These are phyloP conservation scores for Aporophyla lueneburgensis DNA, from an alignment of 2,888 invertebrate genomes.

Conservation along the genomic window DNA sequence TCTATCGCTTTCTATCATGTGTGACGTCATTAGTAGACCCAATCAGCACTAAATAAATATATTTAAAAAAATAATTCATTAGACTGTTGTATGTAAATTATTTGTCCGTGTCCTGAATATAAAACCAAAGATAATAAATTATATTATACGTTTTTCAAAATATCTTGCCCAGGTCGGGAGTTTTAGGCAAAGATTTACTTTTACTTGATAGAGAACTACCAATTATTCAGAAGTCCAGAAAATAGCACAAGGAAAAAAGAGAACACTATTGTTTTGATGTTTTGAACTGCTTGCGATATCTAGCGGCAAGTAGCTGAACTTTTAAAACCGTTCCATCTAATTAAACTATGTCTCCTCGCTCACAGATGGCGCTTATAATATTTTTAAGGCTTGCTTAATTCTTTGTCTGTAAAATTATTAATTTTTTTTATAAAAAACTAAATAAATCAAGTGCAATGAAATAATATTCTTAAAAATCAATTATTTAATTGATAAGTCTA, in stretches of 20 bases:
- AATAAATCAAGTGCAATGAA: too few species aligned
- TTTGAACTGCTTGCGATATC: conserved; percentile 32
- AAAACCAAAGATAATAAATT: too few species aligned
- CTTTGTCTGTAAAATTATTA: too few species aligned
- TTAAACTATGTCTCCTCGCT: neutral
- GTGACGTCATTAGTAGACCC: too few species aligned
- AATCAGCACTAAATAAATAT: too few species aligned
- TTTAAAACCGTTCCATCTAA: too few species aligned
- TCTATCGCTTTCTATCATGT: too few species aligned
- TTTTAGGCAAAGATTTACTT: neutral
- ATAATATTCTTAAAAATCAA: neutral
- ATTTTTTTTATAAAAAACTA: too few species aligned
- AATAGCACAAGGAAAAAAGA: neutral
- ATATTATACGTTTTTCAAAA: neutral
- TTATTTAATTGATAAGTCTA: neutral
- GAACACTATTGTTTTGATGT: neutral
- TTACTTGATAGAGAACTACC: neutral
- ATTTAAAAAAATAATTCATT: too few species aligned
- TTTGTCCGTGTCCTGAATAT: neutral
- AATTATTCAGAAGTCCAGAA: neutral
- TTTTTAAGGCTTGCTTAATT: too few species aligned
- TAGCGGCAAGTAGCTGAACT: conserved; percentile 37
- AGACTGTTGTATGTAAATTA: neutral
- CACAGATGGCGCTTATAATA: conserved; percentile 47
- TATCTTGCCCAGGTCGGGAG: neutral